A percentile compares a stretch with the other conserved stretches of the same genome.
phyloP scores from a whole-genome alignment of 2,888 invertebrate species.

The Oscheius sp. region DNA sequence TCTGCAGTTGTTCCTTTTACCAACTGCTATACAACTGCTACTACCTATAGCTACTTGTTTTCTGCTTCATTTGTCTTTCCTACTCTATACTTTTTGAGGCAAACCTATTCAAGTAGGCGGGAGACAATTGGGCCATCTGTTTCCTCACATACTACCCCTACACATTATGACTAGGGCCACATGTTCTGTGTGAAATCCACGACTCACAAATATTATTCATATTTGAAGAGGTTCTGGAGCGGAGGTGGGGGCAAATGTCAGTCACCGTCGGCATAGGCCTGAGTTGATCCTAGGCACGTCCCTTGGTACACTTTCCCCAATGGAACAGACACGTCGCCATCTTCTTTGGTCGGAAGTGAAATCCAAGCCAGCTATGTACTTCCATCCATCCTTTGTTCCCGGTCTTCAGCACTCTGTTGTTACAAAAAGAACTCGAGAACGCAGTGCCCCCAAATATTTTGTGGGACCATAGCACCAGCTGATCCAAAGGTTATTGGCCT shows the following conservation, averaged over 20 bases:
- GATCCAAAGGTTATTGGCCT: conserved; percentile 17
- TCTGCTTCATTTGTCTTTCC: neutral
- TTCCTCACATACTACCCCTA: conserved; percentile 9
- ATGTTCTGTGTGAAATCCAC: conserved; percentile 18
- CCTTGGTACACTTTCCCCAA: too few relatives aligned
- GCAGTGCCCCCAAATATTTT: too few relatives aligned
- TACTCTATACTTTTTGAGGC: neutral
- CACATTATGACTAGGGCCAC: conserved; percentile 3
- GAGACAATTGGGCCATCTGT: conserved; percentile 4
- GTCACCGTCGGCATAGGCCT: too few relatives aligned
- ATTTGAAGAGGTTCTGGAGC: neutral
- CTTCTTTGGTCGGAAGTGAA: too few relatives aligned
- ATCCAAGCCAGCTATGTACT: too few relatives aligned
- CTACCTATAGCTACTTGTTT: conserved; percentile 9
- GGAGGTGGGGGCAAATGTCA: too few relatives aligned
- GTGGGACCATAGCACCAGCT: neutral
- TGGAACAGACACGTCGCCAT: too few relatives aligned
- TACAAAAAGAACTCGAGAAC: too few relatives aligned
- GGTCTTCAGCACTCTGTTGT: too few relatives aligned
- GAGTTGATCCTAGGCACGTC: too few relatives aligned
- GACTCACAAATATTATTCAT: conserved; percentile 19
- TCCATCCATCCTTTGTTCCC: too few relatives aligned
- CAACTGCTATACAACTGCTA: neutral
- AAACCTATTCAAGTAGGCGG: neutral
- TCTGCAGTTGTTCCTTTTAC: neutral